Evolutionary conservation across 2,797 vertebrate species (phyloP), one percentile per base, ranked within the genome.

Genomic region (Choloepus didactylus): DNA sequence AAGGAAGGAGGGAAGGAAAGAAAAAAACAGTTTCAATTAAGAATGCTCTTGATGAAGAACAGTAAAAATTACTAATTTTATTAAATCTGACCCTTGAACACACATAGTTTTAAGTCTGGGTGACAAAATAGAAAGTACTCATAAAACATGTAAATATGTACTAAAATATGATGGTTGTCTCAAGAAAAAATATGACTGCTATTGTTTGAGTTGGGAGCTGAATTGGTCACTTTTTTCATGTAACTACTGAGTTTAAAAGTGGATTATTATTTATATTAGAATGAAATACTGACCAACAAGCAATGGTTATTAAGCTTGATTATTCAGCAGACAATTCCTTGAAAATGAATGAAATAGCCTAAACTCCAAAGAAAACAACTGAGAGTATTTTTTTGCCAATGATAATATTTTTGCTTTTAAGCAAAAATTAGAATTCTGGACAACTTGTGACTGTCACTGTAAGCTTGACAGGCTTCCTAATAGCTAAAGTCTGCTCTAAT

Each of bases 401-500:
- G 75, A 82, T 73, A 94, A 64, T 76, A 76, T 81, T 91, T 92
- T 35, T 90, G 46, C 41, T 94, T 87, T 92, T 23, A 85, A 94
- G 64, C 15, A 95, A 93, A 94, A 80, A 83, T 94, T 85, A 81
- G 82, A 70, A 85, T 85, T 76, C 82, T 93, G 35, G 67, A 75
- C 87, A 88, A 81, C 38, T 64, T 66, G 5, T 59, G 44, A 72
- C n/a, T 92, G 59, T 60, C 38, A n/a, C 67, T 41, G 9, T 67
- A 88, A 92, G 46, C 66, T 76, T 38, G 73, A 89, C 23, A 92
- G 12, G 31, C 31, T 85, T 75, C 54, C n/a, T 59, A 80, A 67
- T 70, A 64, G 11, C 19, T 92, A 83, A 81, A 60, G 76, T 60
- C 66, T 35, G 46, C 69, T 92, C 54, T 89, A 38, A 81, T 95